Percentiles rank a stretch among this genome's conserved stretches.
Conservation (phyloP, 2,888 invertebrate genomes). For the Hypomecis atomaria region DNA sequence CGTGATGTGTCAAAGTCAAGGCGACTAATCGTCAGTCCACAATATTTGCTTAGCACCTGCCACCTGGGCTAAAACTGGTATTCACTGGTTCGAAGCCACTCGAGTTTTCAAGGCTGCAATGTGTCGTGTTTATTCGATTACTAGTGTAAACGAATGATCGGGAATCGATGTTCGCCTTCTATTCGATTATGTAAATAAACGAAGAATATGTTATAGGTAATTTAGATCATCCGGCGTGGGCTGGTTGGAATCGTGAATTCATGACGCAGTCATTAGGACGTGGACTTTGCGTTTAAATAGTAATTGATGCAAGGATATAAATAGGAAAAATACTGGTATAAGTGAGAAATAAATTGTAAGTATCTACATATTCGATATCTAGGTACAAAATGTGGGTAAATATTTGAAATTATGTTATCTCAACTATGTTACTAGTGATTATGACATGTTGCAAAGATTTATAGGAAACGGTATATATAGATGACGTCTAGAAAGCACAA, state of each 20-base stretch:
- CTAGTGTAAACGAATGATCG: conserved; percentile 6
- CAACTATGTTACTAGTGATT: too few species aligned
- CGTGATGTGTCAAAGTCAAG: conserved; percentile 22
- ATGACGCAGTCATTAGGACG: conserved; percentile 7
- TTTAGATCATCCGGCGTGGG: background rate
- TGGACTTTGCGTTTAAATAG: background rate
- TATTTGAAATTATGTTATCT: too few species aligned
- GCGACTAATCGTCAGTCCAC: background rate
- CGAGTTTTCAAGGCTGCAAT: background rate
- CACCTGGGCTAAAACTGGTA: conserved; percentile 11
- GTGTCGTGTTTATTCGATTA: conserved; percentile 5
- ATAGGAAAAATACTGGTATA: too few species aligned
- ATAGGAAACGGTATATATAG: too few species aligned
- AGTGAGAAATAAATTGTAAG: too few species aligned
- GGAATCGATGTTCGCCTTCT: background rate
- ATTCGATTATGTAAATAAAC: conserved; percentile 4
- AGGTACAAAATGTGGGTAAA: too few species aligned
- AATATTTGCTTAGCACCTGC: conserved; percentile 17
- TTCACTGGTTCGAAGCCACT: conserved; percentile 15
- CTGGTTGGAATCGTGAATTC: conserved; percentile 14
- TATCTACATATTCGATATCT: too few species aligned
- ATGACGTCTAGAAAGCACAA: too few species aligned
- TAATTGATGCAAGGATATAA: too few species aligned
- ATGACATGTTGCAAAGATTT: too few species aligned
- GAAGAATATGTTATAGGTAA: background rate